Evolutionary conservation across 2,113 vertebrate genomes (phyloP).

Genomic region (Cinclus cinclus): DNA sequence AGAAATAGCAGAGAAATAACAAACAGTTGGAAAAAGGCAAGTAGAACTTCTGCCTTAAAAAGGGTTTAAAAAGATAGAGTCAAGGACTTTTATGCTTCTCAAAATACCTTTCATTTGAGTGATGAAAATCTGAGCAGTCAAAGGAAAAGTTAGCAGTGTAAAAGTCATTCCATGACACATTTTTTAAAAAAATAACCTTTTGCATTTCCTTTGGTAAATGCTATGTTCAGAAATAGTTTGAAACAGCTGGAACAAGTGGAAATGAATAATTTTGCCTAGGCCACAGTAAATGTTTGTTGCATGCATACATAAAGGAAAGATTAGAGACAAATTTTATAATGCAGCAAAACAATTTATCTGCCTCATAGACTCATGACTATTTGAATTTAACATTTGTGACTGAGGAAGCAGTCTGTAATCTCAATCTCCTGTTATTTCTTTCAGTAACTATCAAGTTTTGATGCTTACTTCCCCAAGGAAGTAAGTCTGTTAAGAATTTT

Average conservation of each 20-base stretch:
- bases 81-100: background rate
- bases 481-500: background rate
- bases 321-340: slow-evolving; percentile 9
- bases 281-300: slow-evolving; percentile 44
- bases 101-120: background rate
- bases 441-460: background rate
- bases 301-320: slow-evolving; percentile 26
- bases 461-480: background rate
- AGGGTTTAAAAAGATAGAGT: background rate
- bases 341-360: slow-evolving; percentile 45
- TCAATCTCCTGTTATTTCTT: background rate
- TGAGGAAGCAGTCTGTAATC: background rate
- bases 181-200: background rate
- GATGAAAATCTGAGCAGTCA: slow-evolving; percentile 1
- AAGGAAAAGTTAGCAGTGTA: slow-evolving; percentile 33
- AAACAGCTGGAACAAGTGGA: slow-evolving; percentile 52
- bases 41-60: background rate
- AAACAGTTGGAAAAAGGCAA: background rate
- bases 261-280: slow-evolving; percentile 58
- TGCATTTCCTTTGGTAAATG: slow-evolving; percentile 47
- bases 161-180: slow-evolving; percentile 1
- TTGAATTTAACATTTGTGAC: slow-evolving; percentile 38
- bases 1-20: background rate
- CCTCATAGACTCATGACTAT: slow-evolving; percentile 55
- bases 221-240: slow-evolving; percentile 27